Base-by-base conservation (phyloP, 1,140 invertebrate genomes). In the Rhagoletis zephyria region DNA sequence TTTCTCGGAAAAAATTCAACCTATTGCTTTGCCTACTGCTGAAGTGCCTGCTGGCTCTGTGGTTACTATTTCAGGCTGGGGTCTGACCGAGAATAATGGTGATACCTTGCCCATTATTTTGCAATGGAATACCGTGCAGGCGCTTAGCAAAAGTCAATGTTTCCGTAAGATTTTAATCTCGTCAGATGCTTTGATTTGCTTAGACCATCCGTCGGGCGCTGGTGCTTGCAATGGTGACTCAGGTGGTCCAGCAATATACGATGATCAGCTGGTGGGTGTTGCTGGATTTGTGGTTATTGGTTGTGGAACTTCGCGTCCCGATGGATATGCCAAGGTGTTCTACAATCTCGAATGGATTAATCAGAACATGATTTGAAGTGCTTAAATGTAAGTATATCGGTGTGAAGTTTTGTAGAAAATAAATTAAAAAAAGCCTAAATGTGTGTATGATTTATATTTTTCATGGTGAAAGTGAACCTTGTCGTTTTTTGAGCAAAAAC, bases 281-380 rank as follows among this genome's bases (percentile, higher is more conserved):
- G 77, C 88, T 85, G 74, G 89, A 65, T 89, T 88, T 45, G 77
- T 88, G 19, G 70, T 86, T 9, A 51, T 56, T 30, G 86, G 86
- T 12, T 89, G 89, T 85, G 89, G 88, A 4, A 74, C 74, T n/a
- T 30, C 74, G 7, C 56, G 90, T 85, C 94, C 94, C 4, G 94
- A 94, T 67, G 94, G 95, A n/a, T 95, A 93, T 86, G 93, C 94
- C 0, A 91, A 91, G 88, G 91, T 94, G 5, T 90, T 90, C 10
- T 89, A 89, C 19, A 93, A 93, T 77, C 45, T 88, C 0, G 87
- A 92, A 5, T 94, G 94, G 93, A 91, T 94, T 7, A 67, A 90
- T 1, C 65, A 74, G 14, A 86, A 86, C 42, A 87, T 87, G 86
- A 45, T 74, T 16, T 74, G 40, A 74, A 74, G 14, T 1, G 12